These are phyloP conservation scores for Parasteatoda lunata DNA, from an alignment of 2,888 invertebrate genomes.

Conservation along the genomic window DNA sequence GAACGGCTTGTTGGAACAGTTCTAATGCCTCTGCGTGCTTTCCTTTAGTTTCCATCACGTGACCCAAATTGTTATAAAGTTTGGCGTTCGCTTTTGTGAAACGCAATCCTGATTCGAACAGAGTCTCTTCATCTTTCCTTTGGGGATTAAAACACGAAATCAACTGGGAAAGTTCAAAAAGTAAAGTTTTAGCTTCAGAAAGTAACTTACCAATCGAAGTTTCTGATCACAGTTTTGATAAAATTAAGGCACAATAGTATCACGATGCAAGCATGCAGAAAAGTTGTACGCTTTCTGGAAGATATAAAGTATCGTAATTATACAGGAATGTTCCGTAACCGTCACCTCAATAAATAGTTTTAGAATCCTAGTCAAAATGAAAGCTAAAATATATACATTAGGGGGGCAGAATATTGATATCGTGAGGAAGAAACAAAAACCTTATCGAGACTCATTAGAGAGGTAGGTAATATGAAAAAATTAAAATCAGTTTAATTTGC, in stretches of 20 bases:
- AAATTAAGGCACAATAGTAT: background rate
- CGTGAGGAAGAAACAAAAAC: too few species aligned
- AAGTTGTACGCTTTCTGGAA: background rate
- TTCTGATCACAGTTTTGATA: background rate
- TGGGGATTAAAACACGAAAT: too few species aligned
- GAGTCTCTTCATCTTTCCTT: constrained; percentile 87
- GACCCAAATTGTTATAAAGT: constrained; percentile 97
- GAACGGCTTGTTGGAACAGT: constrained; percentile 93
- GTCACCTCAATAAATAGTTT: too few species aligned
- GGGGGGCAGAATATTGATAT: too few species aligned
- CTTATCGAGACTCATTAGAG: too few species aligned
- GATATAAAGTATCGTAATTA: background rate
- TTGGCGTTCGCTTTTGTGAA: constrained; percentile 93
- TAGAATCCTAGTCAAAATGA: too few species aligned
- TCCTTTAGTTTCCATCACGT: constrained; percentile 88
- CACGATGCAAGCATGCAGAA: background rate
- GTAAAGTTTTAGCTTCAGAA: too few species aligned
- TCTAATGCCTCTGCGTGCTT: constrained; percentile 84
- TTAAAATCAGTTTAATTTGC: too few species aligned
- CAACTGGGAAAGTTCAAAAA: too few species aligned
- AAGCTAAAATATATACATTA: too few species aligned
- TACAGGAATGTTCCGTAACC: too few species aligned
- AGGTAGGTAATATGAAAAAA: too few species aligned
- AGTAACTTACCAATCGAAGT: background rate
- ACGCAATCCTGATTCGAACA: constrained; percentile 92